Evolutionary conservation across 2,113 vertebrate species (phyloP), one percentile per base, ranked within the genome.

Genomic region (Zosterops borbonicus): DNA sequence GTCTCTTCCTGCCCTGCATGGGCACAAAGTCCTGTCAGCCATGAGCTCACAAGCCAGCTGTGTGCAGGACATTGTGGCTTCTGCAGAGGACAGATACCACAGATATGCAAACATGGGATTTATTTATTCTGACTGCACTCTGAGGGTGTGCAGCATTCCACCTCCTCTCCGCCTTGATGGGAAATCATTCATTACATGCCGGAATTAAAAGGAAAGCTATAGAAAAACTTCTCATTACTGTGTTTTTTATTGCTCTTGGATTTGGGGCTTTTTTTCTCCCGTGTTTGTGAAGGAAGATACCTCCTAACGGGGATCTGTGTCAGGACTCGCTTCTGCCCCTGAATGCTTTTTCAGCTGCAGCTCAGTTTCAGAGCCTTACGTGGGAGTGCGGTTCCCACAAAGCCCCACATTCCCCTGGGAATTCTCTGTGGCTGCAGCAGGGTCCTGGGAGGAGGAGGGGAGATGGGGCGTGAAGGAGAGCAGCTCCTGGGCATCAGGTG

Each of bases 201-300:
- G 6, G 47, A 77, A 96, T 96, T 93, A 96, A 96, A 95, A 70
- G 76, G 64, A 93, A 93, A 94, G 58, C 67, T 74, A 12, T 69
- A 39, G 82, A 37, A 84, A 24, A 44, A 13, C 29, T 46, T 39
- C 56, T 83, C 3, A 64, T 83, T 77, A 44, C 10, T 22, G n/a
- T 59, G 77, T 18, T 69, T n/a, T 63, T 78, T 9, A 42, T 88
- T 88, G 29, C 21, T 58, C n/a, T 16, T 62, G 39, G 49, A 47
- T 71, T 71, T 31, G 33, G 11, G 42, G 0, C 2, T 60, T 28
- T 49, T 18, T 33, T 41, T 2, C 5, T 4, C 13, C 10, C 0
- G 1, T 17, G 8, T 35, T 77, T 58, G 64, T 60, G 71, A 89
- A 80, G 76, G 85, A 71, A 83, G 60, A 77, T 31, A 39, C 60